Conservation (phyloP, 2,888 invertebrate species). For the Serrognathus titanus region DNA sequence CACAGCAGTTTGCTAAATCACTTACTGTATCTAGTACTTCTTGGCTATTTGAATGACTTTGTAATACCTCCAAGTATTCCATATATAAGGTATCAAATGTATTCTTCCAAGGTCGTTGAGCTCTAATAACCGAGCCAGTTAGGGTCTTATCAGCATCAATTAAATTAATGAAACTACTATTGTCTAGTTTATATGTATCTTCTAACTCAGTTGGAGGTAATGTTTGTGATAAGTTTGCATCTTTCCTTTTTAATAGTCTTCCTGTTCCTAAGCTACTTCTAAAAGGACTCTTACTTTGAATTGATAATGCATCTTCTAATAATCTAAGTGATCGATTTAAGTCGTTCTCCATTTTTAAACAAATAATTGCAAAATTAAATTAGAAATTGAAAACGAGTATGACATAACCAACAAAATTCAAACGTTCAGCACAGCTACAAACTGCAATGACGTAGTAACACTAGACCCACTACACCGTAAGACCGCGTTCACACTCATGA, state of each 20-base stretch:
- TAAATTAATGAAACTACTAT: constrained; percentile 19
- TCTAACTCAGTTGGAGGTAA: constrained; percentile 27
- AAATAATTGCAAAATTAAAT: background rate
- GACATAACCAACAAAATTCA: too few relatives aligned
- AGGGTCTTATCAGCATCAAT: constrained; percentile 32
- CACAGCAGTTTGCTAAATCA: constrained; percentile 45
- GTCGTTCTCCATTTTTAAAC: constrained; percentile 40
- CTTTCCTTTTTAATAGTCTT: constrained; percentile 12
- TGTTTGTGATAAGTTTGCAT: constrained; percentile 31
- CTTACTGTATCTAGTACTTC: constrained; percentile 42
- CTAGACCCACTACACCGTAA: too few relatives aligned
- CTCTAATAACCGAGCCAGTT: constrained; percentile 38
- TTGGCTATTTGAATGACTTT: constrained; percentile 38
- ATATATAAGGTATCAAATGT: constrained; percentile 42
- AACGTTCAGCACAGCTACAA: too few relatives aligned
- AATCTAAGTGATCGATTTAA: constrained; percentile 43
- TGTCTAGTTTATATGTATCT: constrained; percentile 11
- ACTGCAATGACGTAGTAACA: too few relatives aligned
- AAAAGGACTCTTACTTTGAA: constrained; percentile 31
- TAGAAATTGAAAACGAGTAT: too few relatives aligned
- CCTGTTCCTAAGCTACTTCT: constrained; percentile 18
- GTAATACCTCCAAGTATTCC: constrained; percentile 46
- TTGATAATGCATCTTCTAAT: constrained; percentile 41
- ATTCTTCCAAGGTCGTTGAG: constrained; percentile 39
- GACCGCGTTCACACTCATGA: too few relatives aligned